Evolutionary conservation across 2,888 invertebrate genomes (phyloP).

Genomic region (Drosophila prolongata): DNA sequence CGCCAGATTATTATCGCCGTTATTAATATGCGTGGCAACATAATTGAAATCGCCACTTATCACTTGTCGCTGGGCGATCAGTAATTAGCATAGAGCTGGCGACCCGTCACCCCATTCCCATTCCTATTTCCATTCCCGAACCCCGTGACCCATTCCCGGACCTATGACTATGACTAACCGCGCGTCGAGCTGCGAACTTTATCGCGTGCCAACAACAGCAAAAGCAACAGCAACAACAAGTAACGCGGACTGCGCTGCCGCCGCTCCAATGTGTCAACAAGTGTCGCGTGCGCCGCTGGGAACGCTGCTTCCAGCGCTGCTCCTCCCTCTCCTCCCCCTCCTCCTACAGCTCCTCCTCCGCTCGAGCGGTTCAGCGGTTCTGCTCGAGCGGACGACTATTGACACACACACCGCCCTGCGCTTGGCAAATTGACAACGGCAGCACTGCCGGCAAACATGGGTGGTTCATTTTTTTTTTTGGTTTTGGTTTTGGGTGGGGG

Average conservation of each 20-base stretch:
- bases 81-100: conserved; percentile 25
- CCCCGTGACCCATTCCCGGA: conserved; percentile 1
- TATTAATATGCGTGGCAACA: conserved; percentile 48
- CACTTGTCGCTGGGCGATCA: conserved; percentile 14
- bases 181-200: conserved; percentile 23
- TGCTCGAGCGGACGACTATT: conserved; percentile 13
- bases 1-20: conserved; percentile 46
- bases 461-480: too few species aligned
- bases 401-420: background rate
- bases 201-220: conserved; percentile 62
- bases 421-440: too few species aligned
- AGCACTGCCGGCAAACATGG: too few species aligned
- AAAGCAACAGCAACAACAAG: too few species aligned
- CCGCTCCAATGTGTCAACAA: conserved; percentile 41
- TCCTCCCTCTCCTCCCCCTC: too few species aligned
- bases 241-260: conserved; percentile 13
- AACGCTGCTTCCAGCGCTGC: conserved; percentile 28
- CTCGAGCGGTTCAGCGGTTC: background rate
- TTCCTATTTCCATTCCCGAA: background rate
- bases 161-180: conserved; percentile 36
- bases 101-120: conserved; percentile 1
- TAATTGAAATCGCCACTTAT: conserved; percentile 67
- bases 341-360: too few species aligned
- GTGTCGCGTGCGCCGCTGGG: conserved; percentile 47
- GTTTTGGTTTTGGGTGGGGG: too few species aligned